Percentiles rank a stretch among this genome's conserved stretches.
Evolutionary conservation across 2,113 vertebrate species (phyloP).

Genomic region (Cinclus mexicanus): DNA sequence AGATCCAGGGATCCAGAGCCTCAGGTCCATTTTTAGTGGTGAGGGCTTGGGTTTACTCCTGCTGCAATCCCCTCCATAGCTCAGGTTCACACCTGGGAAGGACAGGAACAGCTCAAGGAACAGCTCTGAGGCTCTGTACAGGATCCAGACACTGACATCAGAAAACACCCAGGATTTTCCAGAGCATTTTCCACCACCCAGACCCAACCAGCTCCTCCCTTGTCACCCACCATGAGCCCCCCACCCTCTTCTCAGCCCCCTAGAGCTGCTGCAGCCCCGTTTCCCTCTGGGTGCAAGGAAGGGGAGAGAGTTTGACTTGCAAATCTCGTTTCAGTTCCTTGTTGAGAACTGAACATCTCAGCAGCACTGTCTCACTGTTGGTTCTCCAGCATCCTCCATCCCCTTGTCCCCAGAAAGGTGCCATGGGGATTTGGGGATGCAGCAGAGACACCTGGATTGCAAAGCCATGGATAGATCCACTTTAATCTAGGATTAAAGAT

Average conservation of each 20-base stretch:
- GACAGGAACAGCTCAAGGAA: background rate
- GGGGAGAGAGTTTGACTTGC: slow-evolving; percentile 9
- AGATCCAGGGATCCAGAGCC: background rate
- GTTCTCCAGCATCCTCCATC: background rate
- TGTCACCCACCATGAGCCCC: background rate
- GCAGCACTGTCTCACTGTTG: background rate
- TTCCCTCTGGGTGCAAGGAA: background rate
- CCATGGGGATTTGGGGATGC: rapidly evolving
- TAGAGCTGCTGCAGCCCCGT: background rate
- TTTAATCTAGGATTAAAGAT: background rate
- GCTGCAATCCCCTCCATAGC: background rate
- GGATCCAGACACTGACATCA: rapidly evolving
- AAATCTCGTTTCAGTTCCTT: background rate
- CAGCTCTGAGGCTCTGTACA: background rate
- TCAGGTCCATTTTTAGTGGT: background rate
- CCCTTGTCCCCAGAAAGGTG: background rate
- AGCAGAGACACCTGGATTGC: background rate
- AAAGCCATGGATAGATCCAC: background rate
- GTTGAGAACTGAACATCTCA: background rate
- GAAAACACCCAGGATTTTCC: background rate
- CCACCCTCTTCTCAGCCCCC: background rate
- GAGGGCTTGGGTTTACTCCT: background rate
- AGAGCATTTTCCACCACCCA: background rate
- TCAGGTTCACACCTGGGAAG: background rate
- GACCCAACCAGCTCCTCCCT: background rate